phyloP scores from a whole-genome alignment of 64 coral and sea anemone species.

The Anthopleura sola region DNA sequence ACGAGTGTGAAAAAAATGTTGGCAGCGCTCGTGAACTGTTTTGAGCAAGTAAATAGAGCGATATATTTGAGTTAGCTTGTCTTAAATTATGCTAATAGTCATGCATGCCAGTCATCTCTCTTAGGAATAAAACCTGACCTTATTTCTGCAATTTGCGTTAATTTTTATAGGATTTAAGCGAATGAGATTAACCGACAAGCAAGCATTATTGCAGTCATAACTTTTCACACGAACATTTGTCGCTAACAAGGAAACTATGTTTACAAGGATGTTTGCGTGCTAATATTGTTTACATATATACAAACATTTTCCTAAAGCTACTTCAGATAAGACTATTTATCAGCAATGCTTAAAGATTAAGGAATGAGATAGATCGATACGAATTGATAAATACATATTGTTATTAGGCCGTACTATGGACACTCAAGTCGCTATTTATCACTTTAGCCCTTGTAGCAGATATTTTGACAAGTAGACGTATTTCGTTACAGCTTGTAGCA shows the following conservation, averaged over 20 bases:
- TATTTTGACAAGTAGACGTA: not conserved
- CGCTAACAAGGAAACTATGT: not conserved
- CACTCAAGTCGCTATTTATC: not conserved
- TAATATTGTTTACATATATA: not conserved
- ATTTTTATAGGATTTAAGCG: no score
- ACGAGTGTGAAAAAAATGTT: not conserved
- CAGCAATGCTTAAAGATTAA: not conserved
- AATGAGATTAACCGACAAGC: not conserved
- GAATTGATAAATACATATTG: not conserved
- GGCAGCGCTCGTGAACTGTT: not conserved
- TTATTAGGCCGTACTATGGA: not conserved
- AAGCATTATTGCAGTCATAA: not conserved
- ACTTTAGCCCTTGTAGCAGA: not conserved
- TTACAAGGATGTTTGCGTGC: not conserved
- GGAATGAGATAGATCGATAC: not conserved
- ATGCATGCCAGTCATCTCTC: not conserved
- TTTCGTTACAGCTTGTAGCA: not conserved
- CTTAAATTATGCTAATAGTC: no score
- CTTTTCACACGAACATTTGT: not conserved
- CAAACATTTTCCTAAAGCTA: not conserved
- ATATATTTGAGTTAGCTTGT: no score
- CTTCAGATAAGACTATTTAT: not conserved
- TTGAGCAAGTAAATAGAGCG: no score
- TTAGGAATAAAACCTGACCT: not conserved
- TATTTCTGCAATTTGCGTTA: not conserved